Conservation (phyloP, 2,113 vertebrate species). For the Ictidomys tridecemlineatus region DNA sequence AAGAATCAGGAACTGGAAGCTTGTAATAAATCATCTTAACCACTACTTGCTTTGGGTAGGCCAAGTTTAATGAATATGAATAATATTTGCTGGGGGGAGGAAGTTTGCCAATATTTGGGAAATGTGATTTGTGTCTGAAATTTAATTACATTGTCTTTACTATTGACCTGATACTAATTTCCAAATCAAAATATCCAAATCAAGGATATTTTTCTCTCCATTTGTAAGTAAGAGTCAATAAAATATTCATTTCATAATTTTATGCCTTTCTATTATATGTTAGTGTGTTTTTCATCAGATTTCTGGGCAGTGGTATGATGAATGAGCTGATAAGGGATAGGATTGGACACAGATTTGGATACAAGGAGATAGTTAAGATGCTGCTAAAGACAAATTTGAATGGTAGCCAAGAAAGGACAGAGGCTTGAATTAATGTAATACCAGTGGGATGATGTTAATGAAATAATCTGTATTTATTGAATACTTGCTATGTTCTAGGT, state of each 20-base stretch:
- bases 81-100: background rate
- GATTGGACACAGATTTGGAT: background rate
- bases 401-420: background rate
- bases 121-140: conserved; percentile 26
- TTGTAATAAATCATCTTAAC: background rate
- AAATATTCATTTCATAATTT: background rate
- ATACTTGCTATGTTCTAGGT: background rate
- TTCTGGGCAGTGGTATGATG: background rate
- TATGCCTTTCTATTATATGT: conserved; percentile 38
- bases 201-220: background rate
- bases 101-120: conserved; percentile 42
- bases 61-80: background rate
- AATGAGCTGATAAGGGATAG: background rate
- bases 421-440: background rate
- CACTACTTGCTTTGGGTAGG: background rate
- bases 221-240: background rate
- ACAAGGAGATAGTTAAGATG: background rate
- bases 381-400: background rate
- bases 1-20: conserved; percentile 5
- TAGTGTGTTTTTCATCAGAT: background rate
- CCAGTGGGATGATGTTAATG: background rate
- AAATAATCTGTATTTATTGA: background rate
- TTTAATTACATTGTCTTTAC: background rate
- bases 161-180: conserved; percentile 13
- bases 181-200: background rate